Base-by-base conservation (phyloP, 2,888 invertebrate species). In the Choristoneura rosaceana region DNA sequence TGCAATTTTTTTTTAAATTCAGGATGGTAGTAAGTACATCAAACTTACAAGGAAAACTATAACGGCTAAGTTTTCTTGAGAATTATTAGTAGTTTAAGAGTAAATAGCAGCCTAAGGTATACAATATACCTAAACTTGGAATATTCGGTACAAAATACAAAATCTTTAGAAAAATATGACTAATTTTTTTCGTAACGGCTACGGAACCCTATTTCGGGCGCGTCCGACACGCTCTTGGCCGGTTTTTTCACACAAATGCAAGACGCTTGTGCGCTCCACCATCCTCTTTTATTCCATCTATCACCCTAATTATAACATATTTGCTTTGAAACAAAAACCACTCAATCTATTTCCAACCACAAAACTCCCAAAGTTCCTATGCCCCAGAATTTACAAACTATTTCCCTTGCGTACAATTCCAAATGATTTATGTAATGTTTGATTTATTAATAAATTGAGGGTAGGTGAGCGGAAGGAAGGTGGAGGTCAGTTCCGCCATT, bases 401-500 rank as follows among this genome's bases (percentile, higher is more conserved):
- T 69, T 62, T 73, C 69, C 69, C 73, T 15, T 66, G 65, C 15
- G 73, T 38, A 45, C 60, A 33, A 73, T 69, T 69, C 52, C 60
- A 25, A 69, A 75, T 80, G 79, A 80, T 82, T 82, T 82, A 81
- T 79, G 76, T 77, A 76, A 76, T 55, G 60, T 69, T 74, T 81
- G 78, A 81, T 80, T 78, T 80, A 84, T 81, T 80, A 80, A 80
- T 83, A 82, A 76, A 80, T 63, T 38, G 52, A 50, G 55, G 58
- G 61, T 66, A 60, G 73, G 73, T 69, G 73, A 69, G 43, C 82
- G 85, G 87, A 88, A 87, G 86, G 86, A 87, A 88, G 87, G 85
- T 85, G 78, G 79, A 78, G 87, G 86, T 87, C 80, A 86, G 77
- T 78, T 85, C 86, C 84, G 85, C 82, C 84, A 83, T 85, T 82